Evolutionary conservation across 2,888 invertebrate genomes (phyloP).

Genomic region (Endotricha flammealis): DNA sequence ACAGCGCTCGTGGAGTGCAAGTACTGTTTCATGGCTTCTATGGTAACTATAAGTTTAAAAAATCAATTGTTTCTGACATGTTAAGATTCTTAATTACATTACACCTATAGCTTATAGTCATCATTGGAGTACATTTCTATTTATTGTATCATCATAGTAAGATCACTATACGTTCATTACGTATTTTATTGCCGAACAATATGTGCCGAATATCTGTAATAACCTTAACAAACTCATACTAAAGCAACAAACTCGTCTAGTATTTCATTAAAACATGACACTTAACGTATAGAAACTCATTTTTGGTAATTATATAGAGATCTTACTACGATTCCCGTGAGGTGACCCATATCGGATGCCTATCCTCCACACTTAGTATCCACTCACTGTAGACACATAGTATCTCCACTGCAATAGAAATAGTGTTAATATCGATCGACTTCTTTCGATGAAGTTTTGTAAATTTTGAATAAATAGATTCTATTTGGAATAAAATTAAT

Average conservation of each 20-base stretch:
- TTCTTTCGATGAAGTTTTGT: constrained; percentile 23
- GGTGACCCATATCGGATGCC: constrained; percentile 25
- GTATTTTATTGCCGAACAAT: too few species aligned
- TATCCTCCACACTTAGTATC: constrained; percentile 42
- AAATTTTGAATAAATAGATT: too few species aligned
- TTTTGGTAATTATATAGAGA: constrained; percentile 2
- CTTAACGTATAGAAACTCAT: too few species aligned
- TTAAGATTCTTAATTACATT: too few species aligned
- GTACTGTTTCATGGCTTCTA: constrained; percentile 18
- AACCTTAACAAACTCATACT: too few species aligned
- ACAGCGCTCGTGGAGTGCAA: constrained; percentile 21
- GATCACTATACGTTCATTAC: too few species aligned
- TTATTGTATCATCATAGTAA: constrained; percentile 15
- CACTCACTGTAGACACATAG: constrained; percentile 45
- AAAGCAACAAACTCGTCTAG: too few species aligned
- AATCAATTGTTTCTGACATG: too few species aligned
- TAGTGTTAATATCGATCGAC: constrained; percentile 36
- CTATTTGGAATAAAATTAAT: too few species aligned
- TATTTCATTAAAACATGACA: too few species aligned
- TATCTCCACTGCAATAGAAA: constrained; percentile 62
- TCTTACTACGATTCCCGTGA: constrained; percentile 18
- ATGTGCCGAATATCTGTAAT: too few species aligned
- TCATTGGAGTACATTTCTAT: constrained; percentile 16
- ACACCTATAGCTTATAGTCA: constrained; percentile 2
- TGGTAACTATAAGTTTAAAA: constrained; percentile 15